A percentile compares a stretch with the other conserved stretches of the same genome.
Evolutionary conservation across 2,797 vertebrate species (phyloP).

Genomic region (Chelidonichthys spinosus): DNA sequence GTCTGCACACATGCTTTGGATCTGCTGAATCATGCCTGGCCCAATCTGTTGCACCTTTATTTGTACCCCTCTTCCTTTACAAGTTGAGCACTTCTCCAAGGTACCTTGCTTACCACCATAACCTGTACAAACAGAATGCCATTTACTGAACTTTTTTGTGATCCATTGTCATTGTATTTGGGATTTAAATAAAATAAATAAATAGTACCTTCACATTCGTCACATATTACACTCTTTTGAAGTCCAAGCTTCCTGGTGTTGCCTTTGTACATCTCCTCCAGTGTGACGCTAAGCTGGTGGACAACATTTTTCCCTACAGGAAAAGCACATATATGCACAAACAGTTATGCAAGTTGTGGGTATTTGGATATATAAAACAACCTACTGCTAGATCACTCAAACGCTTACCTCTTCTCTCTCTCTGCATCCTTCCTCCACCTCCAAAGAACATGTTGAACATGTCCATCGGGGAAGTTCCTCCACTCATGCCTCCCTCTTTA

Average conservation of each 20-base stretch:
- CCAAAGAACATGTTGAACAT: slow-evolving; percentile 99
- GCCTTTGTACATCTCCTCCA: slow-evolving; percentile 95
- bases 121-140: slow-evolving; percentile 75
- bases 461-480: slow-evolving; percentile 93
- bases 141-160: background rate
- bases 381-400: background rate
- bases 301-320: slow-evolving; percentile 93
- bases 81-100: slow-evolving; percentile 91
- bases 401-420: slow-evolving; percentile 93
- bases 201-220: slow-evolving; percentile 92
- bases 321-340: background rate
- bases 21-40: slow-evolving; percentile 98
- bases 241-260: slow-evolving; percentile 92
- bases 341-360: background rate
- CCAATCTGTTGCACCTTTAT: slow-evolving; percentile 94
- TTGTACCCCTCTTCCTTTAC: slow-evolving; percentile 95
- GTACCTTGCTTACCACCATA: slow-evolving; percentile 94
- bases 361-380: background rate
- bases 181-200: background rate
- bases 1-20: slow-evolving; percentile 93
- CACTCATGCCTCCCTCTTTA: slow-evolving; percentile 93
- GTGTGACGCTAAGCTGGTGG: slow-evolving; percentile 90
- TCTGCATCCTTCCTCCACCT: slow-evolving; percentile 93
- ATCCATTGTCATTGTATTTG: background rate
- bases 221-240: slow-evolving; percentile 95